Percentiles rank a stretch among this genome's conserved stretches.
Conservation (phyloP, 2,888 invertebrate species). For the Tortricodes alternella region DNA sequence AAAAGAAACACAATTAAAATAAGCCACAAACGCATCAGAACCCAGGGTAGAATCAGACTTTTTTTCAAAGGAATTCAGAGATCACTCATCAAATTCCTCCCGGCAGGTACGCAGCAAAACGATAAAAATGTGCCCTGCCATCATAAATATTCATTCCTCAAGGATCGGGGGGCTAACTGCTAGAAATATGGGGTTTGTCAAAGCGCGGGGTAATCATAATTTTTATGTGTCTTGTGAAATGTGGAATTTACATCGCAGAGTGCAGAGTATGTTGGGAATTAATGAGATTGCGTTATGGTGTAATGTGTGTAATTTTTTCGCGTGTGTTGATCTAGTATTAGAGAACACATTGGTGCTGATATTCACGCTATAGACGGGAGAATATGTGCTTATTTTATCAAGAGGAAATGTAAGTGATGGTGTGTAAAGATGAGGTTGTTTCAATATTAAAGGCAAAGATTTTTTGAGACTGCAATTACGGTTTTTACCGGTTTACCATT, state of each 20-base stretch:
- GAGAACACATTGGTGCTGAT: not conserved
- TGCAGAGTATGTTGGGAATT: slow-evolving; percentile 30
- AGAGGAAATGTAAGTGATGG: no score
- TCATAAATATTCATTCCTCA: slow-evolving; percentile 74
- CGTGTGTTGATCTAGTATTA: not conserved
- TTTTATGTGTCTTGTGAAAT: slow-evolving; percentile 51
- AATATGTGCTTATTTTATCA: no score
- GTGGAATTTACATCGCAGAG: not conserved
- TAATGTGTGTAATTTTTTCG: slow-evolving; percentile 25
- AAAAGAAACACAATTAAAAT: not conserved
- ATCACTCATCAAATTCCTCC: slow-evolving; percentile 53
- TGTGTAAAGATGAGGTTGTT: no score
- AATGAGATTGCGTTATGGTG: slow-evolving; percentile 35
- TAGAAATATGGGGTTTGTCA: slow-evolving; percentile 69
- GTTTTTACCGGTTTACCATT: no score
- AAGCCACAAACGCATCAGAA: not conserved
- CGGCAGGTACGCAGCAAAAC: slow-evolving; percentile 60
- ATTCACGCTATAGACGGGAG: not conserved
- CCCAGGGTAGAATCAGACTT: slow-evolving; percentile 29
- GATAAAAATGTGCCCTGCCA: slow-evolving; percentile 64
- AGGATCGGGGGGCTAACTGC: slow-evolving; percentile 53
- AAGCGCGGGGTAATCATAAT: slow-evolving; percentile 69
- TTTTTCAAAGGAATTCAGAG: slow-evolving; percentile 47
- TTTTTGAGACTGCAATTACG: no score
- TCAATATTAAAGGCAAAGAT: no score